A percentile compares a stretch with the other conserved stretches of the same genome.
These are phyloP conservation scores for Muricea muricata DNA, from an alignment of 92 coral and sea anemone genomes.

Conservation along the genomic window DNA sequence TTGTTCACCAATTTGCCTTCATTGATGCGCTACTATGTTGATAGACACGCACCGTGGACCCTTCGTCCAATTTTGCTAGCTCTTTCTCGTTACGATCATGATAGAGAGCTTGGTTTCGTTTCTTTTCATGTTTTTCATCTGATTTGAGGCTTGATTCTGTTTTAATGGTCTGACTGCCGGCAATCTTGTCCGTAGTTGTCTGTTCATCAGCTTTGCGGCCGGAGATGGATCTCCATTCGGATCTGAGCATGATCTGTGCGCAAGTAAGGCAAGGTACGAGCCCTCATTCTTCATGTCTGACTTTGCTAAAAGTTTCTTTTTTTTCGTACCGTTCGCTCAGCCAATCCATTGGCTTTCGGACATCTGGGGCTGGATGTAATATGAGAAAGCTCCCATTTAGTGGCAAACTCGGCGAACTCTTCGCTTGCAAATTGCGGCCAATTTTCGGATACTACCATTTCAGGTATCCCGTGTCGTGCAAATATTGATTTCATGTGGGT, in stretches of 20 bases:
- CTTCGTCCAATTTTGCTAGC: no score
- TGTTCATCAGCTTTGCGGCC: no score
- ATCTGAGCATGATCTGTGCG: no score
- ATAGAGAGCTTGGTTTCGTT: no score
- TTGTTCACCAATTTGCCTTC: slow-evolving; percentile 10
- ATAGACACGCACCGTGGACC: neutral
- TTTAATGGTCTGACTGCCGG: neutral
- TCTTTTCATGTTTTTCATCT: neutral
- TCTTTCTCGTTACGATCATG: neutral
- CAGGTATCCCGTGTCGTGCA: slow-evolving; percentile 22
- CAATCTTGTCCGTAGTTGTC: slow-evolving; percentile 8
- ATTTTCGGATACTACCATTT: slow-evolving; percentile 1
- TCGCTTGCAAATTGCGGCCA: slow-evolving; percentile 11
- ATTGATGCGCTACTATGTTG: neutral
- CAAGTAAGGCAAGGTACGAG: no score
- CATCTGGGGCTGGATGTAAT: no score
- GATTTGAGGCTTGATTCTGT: neutral
- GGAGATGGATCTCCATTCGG: no score
- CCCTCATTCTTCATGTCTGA: neutral
- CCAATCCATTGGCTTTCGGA: slow-evolving; percentile 20
- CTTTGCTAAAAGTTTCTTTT: neutral
- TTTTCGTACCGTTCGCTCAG: slow-evolving; percentile 1
- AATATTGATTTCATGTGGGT: slow-evolving; percentile 23
- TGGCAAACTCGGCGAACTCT: neutral
- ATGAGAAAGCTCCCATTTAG: no score